Base-by-base conservation (phyloP, 1,140 invertebrate species). In the Drosophila neocordata region DNA sequence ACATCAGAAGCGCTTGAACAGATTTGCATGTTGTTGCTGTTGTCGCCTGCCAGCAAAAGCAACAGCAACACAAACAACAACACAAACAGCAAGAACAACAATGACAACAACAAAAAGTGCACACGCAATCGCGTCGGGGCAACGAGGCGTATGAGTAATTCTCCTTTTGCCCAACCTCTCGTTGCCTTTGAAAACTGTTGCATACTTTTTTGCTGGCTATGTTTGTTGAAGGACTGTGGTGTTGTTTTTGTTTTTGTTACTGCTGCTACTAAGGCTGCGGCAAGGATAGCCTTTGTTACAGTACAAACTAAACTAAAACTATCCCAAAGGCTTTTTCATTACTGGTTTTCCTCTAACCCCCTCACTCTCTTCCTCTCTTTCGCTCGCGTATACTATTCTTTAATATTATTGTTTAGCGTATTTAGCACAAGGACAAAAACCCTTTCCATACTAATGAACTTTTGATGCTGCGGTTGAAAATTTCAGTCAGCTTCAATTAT, bases 241-340 rank as follows among this genome's bases (percentile, higher is more conserved):
- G 51, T 27, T 52, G 48, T 48, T 61, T 44, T 24, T 59, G 38
- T 34, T 59, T 24, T 65, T 65, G 58, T 18, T 77, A 62, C 41
- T 53, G 72, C 55, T 69, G 57, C n/a, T 65, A 61, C 57, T 59
- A 18, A 27, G 13, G 24, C 57, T 48, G 37, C 20, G 31, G 56
- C 77, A 60, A 67, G 70, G 35, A 52, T 60, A 68, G 61, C 77
- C 65, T 81, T 87, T 85, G 81, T 85, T 85, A 35, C 75, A 76
- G 69, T 48, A 67, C 70, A 74, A 74, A 75, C 72, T 75, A 61
- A 66, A 27, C 75, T 67, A 60, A 83, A 88, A 83, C 79, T 88
- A 88, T 79, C 75, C 83, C 70, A 77, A 79, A 83, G 83, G 79
- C 83, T 88, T 88, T 88, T 88, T 88, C 83, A 88, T 88, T 88